Base-by-base conservation (phyloP, 1,140 invertebrate genomes). In the Reticulitermes speratus region DNA sequence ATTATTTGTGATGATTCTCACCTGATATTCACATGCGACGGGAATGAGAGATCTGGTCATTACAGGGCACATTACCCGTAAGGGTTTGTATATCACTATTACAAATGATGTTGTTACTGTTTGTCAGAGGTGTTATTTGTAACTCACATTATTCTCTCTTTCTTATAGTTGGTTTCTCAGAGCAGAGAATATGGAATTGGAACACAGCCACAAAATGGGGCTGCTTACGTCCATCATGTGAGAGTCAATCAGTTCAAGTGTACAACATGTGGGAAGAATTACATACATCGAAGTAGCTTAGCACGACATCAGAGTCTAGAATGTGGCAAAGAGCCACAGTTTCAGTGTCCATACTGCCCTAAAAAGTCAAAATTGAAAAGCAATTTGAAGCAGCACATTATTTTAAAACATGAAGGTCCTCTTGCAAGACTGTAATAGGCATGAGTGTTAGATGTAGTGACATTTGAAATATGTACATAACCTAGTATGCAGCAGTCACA, bases 311-410 rank as follows among this genome's bases (percentile, higher is more conserved):
- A 48, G 25, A 59, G 83, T 89, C 90, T 90, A 87, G 90, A 90
- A 82, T 91, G 91, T 85, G 90, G 89, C 45, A 89, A 90, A 84
- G 89, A 87, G 2, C 89, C 88, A 25, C 88, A 89, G 87, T 92
- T 90, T 87, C 88, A 88, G 38, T 93, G 93, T 88, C 89, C 90
- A 6, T 90, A 90, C 86, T 92, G 91, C 86, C 87, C 88, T 32
- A 91, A 91, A 86, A 90, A 89, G 83, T 88, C 90, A 48, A 91
- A 91, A 87, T 90, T 86, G 38, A 88, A 88, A 81, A 86, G 90
- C 87, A 91, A 91, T 88, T 84, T 92, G 86, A 87, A 90, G 81
- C 89, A 89, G 32, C 91, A 91, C 86, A 89, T 91, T 88, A 44
- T 88, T 88, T 30, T 88, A 88, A 82, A 89, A 90, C 85, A 89